Evolutionary conservation across 2,113 vertebrate genomes (phyloP), one percentile per base, ranked within the genome.

Genomic region (Anoplopoma fimbria): DNA sequence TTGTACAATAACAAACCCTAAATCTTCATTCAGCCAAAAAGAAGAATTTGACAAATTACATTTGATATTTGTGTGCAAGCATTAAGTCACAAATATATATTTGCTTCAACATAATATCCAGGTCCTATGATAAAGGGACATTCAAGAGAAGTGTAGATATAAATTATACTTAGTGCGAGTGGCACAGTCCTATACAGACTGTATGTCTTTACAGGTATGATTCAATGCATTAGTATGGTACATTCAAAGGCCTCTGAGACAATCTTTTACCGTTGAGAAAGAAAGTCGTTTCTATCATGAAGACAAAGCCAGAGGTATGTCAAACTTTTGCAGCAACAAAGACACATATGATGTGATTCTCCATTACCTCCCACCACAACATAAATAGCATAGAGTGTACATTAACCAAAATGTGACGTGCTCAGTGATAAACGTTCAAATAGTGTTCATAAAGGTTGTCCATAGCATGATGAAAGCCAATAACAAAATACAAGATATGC

Each of bases 211-310:
- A 77, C 64, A 75, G 42, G 68, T 76, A 53, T 74, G 65, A 81
- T 84, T 86, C 10, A 65, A 76, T 62, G 70, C 69, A 79, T 79
- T 34, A 53, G 51, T 85, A 65, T 73, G 78, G 80, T 76, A 87
- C 84, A 87, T 74, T 80, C 86, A 82, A 93, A 92, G 88, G 86
- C 90, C 86, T 90, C 87, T 6, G 68, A 82, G 61, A 88, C 77
- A 88, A 67, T 86, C 64, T 45, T 81, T 63, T 69, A 80, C 82
- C 72, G 74, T 45, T 80, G 45, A 63, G 53, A 79, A 68, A 82
- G 34, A 84, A 86, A 76, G 60, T 38, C 14, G 47, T 80, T 88
- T 89, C 69, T 71, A 68, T 75, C 17, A 36, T 79, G 49, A 88
- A 90, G 85, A 85, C 82, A 86, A 90, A 85, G 49, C 79, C 72